Evolutionary conservation across 2,797 vertebrate genomes (phyloP).

Genomic region (Lates japonicus): DNA sequence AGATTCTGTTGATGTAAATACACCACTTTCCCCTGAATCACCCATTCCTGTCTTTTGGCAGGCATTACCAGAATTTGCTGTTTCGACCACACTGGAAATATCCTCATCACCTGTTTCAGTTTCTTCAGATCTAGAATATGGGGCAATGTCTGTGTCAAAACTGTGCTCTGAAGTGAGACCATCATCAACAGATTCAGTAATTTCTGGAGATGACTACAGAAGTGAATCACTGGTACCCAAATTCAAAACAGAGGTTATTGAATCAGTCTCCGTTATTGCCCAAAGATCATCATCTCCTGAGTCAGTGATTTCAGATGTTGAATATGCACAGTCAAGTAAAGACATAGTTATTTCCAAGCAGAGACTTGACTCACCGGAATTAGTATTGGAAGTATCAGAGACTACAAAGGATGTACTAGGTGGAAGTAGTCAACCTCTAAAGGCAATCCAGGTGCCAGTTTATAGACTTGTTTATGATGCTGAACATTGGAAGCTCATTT

Average conservation of each 20-base stretch:
- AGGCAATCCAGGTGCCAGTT: slow-evolving; percentile 48
- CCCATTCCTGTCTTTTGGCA: slow-evolving; percentile 69
- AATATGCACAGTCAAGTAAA: slow-evolving; percentile 31
- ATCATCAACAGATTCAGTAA: slow-evolving; percentile 51
- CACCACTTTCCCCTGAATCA: slow-evolving; percentile 64
- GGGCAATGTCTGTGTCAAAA: not conserved
- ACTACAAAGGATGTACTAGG: not conserved
- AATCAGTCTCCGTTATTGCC: slow-evolving; percentile 4
- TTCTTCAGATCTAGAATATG: slow-evolving; percentile 46
- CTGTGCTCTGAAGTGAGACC: slow-evolving; percentile 43
- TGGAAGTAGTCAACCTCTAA: slow-evolving; percentile 14
- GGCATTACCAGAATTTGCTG: slow-evolving; percentile 32
- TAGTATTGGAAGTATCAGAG: slow-evolving; percentile 6
- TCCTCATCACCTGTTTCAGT: slow-evolving; percentile 55
- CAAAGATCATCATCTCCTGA: slow-evolving; percentile 44
- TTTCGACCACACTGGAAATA: slow-evolving; percentile 10
- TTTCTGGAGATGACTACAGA: slow-evolving; percentile 45
- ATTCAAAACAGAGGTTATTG: slow-evolving; percentile 22
- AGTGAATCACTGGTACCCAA: slow-evolving; percentile 44
- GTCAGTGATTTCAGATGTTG: slow-evolving; percentile 40
- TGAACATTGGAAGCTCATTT: slow-evolving; percentile 76
- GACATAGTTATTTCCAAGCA: slow-evolving; percentile 23
- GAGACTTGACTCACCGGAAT: slow-evolving; percentile 53
- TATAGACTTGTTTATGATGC: slow-evolving; percentile 64
- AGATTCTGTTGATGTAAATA: slow-evolving; percentile 41